A percentile compares a stretch with the other conserved stretches of the same genome.
Conservation (phyloP, 2,888 invertebrate species). For the Archaeoteleia sp. region DNA sequence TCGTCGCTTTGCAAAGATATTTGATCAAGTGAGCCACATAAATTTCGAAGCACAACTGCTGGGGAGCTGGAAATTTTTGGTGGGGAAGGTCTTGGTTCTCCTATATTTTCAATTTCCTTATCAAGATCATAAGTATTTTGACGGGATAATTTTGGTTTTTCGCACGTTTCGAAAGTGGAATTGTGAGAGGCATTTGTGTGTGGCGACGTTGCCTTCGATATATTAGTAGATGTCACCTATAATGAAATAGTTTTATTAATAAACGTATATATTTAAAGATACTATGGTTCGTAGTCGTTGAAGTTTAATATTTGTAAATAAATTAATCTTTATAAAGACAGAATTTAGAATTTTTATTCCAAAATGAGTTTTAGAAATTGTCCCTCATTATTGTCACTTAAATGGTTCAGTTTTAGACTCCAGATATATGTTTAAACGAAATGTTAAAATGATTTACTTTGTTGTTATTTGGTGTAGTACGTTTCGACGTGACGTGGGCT, state of each 20-base stretch:
- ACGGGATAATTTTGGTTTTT: constrained; percentile 22
- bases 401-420: too few relatives aligned
- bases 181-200: constrained; percentile 6
- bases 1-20: constrained; percentile 57
- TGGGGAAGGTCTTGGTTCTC: constrained; percentile 59
- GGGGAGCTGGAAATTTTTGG: constrained; percentile 61
- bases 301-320: too few relatives aligned
- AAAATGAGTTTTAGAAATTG: too few relatives aligned
- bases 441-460: too few relatives aligned
- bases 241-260: too few relatives aligned
- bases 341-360: too few relatives aligned
- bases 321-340: too few relatives aligned
- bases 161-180: constrained; percentile 2
- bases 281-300: too few relatives aligned
- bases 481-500: constrained; percentile 15
- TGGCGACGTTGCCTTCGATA: constrained; percentile 9
- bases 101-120: constrained; percentile 36
- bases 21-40: constrained; percentile 60
- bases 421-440: too few relatives aligned
- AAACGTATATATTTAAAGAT: too few relatives aligned
- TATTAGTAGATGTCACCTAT: too few relatives aligned
- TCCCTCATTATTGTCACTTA: too few relatives aligned
- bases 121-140: constrained; percentile 57
- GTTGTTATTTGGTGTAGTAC: constrained; percentile 9
- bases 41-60: constrained; percentile 44